Base-by-base conservation (phyloP, 2,113 vertebrate species). In the Nesogale talazaci region DNA sequence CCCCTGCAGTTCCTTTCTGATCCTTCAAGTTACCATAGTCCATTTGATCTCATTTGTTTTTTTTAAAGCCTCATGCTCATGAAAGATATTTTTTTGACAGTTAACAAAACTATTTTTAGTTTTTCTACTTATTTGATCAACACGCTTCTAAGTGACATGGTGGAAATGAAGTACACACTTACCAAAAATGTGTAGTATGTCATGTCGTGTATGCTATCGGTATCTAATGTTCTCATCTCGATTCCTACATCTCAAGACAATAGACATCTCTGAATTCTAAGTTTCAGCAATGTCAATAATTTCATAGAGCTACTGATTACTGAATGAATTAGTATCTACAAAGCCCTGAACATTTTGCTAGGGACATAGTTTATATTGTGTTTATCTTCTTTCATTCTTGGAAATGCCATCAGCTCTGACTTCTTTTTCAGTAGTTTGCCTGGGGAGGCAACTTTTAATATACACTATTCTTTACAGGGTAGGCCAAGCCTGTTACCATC, bases 301-400 rank as follows among this genome's bases (percentile, higher is more conserved):
- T 31, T 75, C 38, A 12, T 20, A 7, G 29, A 34, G 25, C 1
- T 89, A 20, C 4, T 67, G 34, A 59, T 31, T 20, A 61, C 3
- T 19, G 20, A 59, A 59, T 23, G 56, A 89, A 59, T 2, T 57
- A 46, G 56, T 17, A 22, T 40, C 31, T 89, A 61, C 31, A 83
- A 46, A 20, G 0, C 2, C 11, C 52, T 59, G 8, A 88, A 5
- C 34, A 80, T 77, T 93, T 92, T 89, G 19, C 40, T 84, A 84
- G 23, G 34, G 20, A 67, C 14, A 38, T 56, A 65, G 34, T 76
- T 74, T 34, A 25, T 31, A 36, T 34, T 80, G 1, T 3, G 63
- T 34, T 92, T 95, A 90, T 22, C 34, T 88, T 78, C 27, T 31
- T 94, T 19, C 88, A 25, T 20, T 90, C 27, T 27, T 91, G 65